Base-by-base conservation (phyloP, 1,140 invertebrate species). In the Drosophila lacteicornis region DNA sequence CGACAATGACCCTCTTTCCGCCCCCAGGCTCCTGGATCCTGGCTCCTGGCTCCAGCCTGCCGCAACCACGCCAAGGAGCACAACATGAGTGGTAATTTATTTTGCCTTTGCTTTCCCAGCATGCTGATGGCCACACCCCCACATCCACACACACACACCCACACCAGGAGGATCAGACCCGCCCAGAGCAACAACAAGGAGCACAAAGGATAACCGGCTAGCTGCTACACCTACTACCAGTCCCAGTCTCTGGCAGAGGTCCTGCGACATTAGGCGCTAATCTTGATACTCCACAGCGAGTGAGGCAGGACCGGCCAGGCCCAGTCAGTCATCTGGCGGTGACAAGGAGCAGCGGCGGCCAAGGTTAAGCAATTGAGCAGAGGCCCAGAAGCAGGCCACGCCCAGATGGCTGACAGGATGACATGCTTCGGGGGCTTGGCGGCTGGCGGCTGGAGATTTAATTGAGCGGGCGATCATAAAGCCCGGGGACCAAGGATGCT, bases 11-110 rank as follows among this genome's bases (percentile, higher is more conserved):
- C 77, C 57, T 25, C 12, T 33, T 22, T 22, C 30, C 5, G 7
- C 22, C 11, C 22, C 59, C 13, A 22, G 19, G 15, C 59, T 36
- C 9, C 33, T 4, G 25, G 22, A 11, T 46, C 25, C 57, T 7
- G 19, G 15, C 59, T 36, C 9, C 30, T 6, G 1, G 17, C 11
- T n/a, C 13, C 8, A 12, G 27, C 36, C 27, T 8, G 45, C 71
- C 47, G 17, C 27, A 66, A 62, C 57, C 61, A 66, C 25, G 33
- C 45, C 66, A 49, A 75, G 46, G 73, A 70, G 53, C 57, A 66
- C 80, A 86, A 65, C 61, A 75, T 49, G 75, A 82, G 80, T 82
- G 83, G 88, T 85, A 88, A 91, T 91, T 91, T 91, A 91, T 91
- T 91, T 91, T 91, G 82, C 73, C 83, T 75, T 68, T 53, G 60